Conservation (phyloP, 2,113 vertebrate species). For the Eolophus roseicapilla region DNA sequence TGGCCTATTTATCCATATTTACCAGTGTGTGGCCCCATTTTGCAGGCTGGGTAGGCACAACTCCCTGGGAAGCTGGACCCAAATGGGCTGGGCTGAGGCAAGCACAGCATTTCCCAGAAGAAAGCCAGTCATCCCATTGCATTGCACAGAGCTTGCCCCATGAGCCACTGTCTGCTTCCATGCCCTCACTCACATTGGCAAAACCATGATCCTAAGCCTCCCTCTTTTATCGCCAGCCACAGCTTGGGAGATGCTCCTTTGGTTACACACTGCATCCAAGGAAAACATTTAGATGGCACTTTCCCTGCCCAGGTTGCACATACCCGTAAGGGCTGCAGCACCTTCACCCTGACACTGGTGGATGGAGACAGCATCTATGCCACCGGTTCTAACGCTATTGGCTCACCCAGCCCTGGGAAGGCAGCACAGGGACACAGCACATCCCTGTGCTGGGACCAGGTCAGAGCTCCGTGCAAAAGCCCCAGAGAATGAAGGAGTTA, state of each 20-base stretch:
- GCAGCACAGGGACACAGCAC: not conserved
- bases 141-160: not conserved
- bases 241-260: not conserved
- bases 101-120: not conserved
- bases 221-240: accelerated
- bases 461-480: not conserved
- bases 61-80: not conserved
- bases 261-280: accelerated
- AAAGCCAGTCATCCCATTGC: not conserved
- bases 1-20: accelerated
- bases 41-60: not conserved
- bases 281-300: accelerated
- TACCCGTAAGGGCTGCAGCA: not conserved
- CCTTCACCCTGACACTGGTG: not conserved
- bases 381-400: accelerated
- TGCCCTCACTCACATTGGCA: not conserved
- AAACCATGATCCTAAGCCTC: not conserved
- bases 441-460: not conserved
- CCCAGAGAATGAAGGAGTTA: conserved; percentile 58
- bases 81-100: not conserved
- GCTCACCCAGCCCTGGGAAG: not conserved
- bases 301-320: not conserved
- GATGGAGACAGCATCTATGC: accelerated
- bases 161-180: accelerated
- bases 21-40: accelerated